Base-by-base conservation (phyloP, 2,888 invertebrate genomes). In the Drosophila limbata region DNA sequence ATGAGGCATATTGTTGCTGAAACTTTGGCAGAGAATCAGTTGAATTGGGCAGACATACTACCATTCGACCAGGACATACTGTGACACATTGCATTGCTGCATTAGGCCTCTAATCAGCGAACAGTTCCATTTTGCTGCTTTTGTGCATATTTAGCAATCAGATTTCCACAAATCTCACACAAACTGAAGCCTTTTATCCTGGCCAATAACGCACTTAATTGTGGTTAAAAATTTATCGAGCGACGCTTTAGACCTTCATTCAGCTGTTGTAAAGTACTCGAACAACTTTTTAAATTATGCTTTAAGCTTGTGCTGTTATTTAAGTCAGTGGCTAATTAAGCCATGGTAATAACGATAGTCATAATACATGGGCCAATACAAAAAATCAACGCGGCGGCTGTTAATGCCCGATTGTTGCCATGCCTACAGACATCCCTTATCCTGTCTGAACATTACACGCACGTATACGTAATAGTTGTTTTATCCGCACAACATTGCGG, bases 281-380 rank as follows among this genome's bases (percentile, higher is more conserved):
- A 68, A 59, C 47, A 40, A n/a, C 15, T 39, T 13, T 65, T 83
- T 44, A 61, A 70, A 82, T 77, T 56, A 71, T 55, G 66, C 81
- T 83, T 83, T 73, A 84, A 82, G 80, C 80, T 59, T 44, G 5
- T 45, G 51, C 28, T 61, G 61, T 39, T 61, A 57, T 81, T 68
- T 81, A 84, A 84, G 78, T 84, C 81, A 84, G 60, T 62, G 40
- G 65, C 81, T 86, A 84, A 84, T 84, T 86, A 88, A 84, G 84
- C 81, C 79, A 69, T 84, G 87, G 84, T 86, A 84, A 84, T 86
- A 78, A 69, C 73, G 57, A 61, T 61, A 57, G 45, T 44, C 65
- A 62, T 62, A 61, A 25, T 55, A 44, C 33, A 55, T 17, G 21
- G 17, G 25, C 33, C 64, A 28, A 64, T 66, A 53, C 28, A 57